Percentiles rank a stretch among this genome's conserved stretches.
These are phyloP conservation scores for Orgyia antiqua DNA, from an alignment of 2,888 invertebrate species.

Conservation along the genomic window DNA sequence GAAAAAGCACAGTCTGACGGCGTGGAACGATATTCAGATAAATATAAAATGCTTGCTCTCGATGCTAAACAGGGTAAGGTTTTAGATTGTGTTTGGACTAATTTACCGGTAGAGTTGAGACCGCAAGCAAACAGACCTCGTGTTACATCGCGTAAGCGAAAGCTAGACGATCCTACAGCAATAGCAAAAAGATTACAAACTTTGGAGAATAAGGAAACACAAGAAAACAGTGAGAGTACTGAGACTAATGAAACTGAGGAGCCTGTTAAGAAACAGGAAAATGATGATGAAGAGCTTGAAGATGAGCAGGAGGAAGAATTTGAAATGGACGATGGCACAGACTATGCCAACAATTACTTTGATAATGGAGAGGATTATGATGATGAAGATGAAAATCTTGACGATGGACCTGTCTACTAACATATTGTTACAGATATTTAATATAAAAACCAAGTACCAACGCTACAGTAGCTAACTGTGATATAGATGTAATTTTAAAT, in stretches of 20 bases:
- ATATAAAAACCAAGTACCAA: too few species aligned
- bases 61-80: conserved; percentile 64
- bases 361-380: conserved; percentile 93
- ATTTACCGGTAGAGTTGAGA: conserved; percentile 81
- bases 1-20: conserved; percentile 66
- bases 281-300: conserved; percentile 77
- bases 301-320: conserved; percentile 86
- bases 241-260: conserved; percentile 63
- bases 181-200: conserved; percentile 78
- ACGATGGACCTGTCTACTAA: conserved; percentile 89
- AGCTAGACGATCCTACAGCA: conserved; percentile 53
- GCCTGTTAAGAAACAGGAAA: conserved; percentile 69
- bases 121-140: conserved; percentile 67
- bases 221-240: conserved; percentile 65
- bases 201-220: conserved; percentile 82
- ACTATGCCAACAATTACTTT: conserved; percentile 92
- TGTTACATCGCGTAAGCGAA: conserved; percentile 46
- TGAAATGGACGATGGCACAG: conserved; percentile 93
- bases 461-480: too few species aligned
- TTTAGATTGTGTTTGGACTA: conserved; percentile 77
- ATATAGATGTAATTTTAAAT: too few species aligned
- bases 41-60: conserved; percentile 69
- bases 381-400: conserved; percentile 91
- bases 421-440: too few species aligned
- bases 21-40: conserved; percentile 78